phyloP scores from a whole-genome alignment of 2,888 invertebrate genomes.

The Eupithecia centaureata region DNA sequence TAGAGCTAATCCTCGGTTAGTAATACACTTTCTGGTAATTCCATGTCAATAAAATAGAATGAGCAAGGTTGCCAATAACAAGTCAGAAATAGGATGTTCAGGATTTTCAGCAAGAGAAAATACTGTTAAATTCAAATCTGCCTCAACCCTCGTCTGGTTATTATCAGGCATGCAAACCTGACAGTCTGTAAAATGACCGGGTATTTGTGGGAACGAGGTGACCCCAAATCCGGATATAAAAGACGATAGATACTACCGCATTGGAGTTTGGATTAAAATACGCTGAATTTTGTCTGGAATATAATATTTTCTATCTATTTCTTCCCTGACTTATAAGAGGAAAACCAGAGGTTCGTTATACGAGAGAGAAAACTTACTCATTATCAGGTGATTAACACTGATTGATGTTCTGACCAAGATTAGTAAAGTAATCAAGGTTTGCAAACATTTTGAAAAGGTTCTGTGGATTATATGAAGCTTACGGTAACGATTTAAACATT shows the following conservation, averaged over 20 bases:
- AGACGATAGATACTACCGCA: slow-evolving; percentile 10
- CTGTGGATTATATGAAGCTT: not conserved
- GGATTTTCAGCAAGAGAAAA: slow-evolving; percentile 1
- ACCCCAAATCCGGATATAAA: slow-evolving; percentile 16
- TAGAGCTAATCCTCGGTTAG: not conserved
- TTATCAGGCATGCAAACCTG: slow-evolving; percentile 14
- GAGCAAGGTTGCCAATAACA: slow-evolving; percentile 5
- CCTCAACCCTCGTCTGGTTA: slow-evolving; percentile 12
- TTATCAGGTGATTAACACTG: not conserved
- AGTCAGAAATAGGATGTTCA: not conserved
- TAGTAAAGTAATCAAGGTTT: not conserved
- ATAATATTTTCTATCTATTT: not conserved
- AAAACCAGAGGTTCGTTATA: not conserved
- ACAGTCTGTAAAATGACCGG: slow-evolving; percentile 13
- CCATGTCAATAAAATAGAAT: slow-evolving; percentile 5
- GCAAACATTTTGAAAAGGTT: not conserved
- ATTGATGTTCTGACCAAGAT: not conserved
- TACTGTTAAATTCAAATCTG: slow-evolving; percentile 12
- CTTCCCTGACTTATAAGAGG: not conserved
- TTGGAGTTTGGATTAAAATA: slow-evolving; percentile 12
- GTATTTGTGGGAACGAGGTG: slow-evolving; percentile 8
- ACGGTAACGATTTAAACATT: not conserved
- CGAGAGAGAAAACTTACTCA: not conserved
- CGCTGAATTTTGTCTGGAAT: not conserved
- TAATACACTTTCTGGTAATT: not conserved